Base-by-base conservation (phyloP, 37 sponge, comb jelly and placozoan species). In the Amphimedon queenslandica region DNA sequence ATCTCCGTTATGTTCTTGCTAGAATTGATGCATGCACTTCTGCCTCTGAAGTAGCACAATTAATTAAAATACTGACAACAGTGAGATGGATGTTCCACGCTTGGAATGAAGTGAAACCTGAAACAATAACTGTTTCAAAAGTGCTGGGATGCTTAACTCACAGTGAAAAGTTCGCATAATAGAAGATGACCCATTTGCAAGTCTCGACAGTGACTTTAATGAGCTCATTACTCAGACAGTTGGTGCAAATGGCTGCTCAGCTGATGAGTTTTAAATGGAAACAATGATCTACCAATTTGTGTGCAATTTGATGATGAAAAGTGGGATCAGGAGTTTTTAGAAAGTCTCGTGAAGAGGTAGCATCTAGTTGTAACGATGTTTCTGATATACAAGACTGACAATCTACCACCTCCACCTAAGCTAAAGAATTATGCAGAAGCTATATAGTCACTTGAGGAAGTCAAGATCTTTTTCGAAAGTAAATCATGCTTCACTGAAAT, bases 71-170 rank as follows among this genome's bases (percentile, higher is more conserved):
- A 5, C 67, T 91, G 32, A 58, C 57, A 51, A 83, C 79, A 41
- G 34, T 86, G 23, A 66, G 86, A 55, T 81, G 86, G 83, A 71
- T 80, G 1, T 72, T 68, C 8, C 55, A 72, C 43, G 91, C 79
- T 65, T 85, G 91, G 91, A 53, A 20, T 28, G 20, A 18, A 18
- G 86, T 90, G 20, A 42, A 57, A 43, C 2, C 65, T 18, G 68
- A 71, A 35, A 83, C 81, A 34, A 89, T 89, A 31, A 38, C 23
- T 88, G 79, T 38, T 89, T 83, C 36, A 66, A 61, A 38, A 77
- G 73, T 29, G 69, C 70, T 72, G 83, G 83, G 31, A 6, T 79
- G 20, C 37, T 82, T 42, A 33, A 73, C 28, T 55, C 29, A 21
- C 13, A 51, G 51, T 63, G 38, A 47, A 31, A 58, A 39, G 41